A percentile compares a stretch with the other conserved stretches of the same genome.
Evolutionary conservation across 2,888 invertebrate species (phyloP).

Genomic region (Meganola albula): DNA sequence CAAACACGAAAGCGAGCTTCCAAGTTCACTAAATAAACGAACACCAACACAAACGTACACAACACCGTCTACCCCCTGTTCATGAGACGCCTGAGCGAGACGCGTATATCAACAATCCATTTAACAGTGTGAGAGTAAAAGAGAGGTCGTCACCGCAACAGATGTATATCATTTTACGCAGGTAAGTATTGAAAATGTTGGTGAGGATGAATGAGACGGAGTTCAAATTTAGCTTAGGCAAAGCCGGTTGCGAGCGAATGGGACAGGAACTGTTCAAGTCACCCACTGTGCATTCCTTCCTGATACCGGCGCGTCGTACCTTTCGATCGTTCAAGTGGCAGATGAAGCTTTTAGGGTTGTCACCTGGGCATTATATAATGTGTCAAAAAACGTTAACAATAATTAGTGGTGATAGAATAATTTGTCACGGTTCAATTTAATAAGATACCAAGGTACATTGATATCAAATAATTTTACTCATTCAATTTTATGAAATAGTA

Average conservation of each 20-base stretch:
- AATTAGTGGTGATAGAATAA: slow-evolving; percentile 15
- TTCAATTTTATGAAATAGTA: too few relatives aligned
- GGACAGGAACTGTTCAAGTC: slow-evolving; percentile 73
- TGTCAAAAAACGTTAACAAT: slow-evolving; percentile 13
- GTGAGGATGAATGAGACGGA: slow-evolving; percentile 67
- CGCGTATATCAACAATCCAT: slow-evolving; percentile 73
- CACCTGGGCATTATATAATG: slow-evolving; percentile 43
- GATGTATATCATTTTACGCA: slow-evolving; percentile 77
- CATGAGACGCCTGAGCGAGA: slow-evolving; percentile 65
- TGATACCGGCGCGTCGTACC: slow-evolving; percentile 76
- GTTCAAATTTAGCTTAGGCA: slow-evolving; percentile 66
- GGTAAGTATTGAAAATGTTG: slow-evolving; percentile 77
- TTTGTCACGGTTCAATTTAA: too few relatives aligned
- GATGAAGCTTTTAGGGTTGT: slow-evolving; percentile 76
- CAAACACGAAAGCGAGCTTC: slow-evolving; percentile 73
- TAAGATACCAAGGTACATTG: too few relatives aligned
- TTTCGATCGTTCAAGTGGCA: slow-evolving; percentile 79
- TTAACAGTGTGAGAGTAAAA: slow-evolving; percentile 41
- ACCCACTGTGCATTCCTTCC: slow-evolving; percentile 78
- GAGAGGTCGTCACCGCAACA: slow-evolving; percentile 65
- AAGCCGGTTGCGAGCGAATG: slow-evolving; percentile 66
- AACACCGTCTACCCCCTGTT: slow-evolving; percentile 74
- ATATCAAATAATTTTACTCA: too few relatives aligned
- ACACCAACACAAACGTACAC: slow-evolving; percentile 72
- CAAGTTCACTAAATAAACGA: slow-evolving; percentile 78